Evolutionary conservation across 2,888 invertebrate genomes (phyloP).

Genomic region (Sarcophaga caerulescens): DNA sequence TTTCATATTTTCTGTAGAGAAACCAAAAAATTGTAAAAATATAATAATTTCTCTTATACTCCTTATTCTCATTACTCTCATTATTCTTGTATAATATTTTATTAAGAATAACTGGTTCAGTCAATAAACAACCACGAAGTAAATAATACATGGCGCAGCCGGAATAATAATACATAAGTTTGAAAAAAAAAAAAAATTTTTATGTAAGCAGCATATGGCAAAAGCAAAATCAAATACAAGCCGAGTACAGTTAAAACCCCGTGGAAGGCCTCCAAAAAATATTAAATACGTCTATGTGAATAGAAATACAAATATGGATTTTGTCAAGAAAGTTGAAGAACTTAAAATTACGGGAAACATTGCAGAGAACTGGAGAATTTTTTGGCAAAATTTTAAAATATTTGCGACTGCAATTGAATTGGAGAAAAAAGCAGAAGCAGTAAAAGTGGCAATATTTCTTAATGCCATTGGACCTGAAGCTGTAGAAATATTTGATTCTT

Average conservation of each 20-base stretch:
- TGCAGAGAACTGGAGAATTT: constrained; percentile 71
- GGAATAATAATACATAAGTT: no score
- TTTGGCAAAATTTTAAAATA: constrained; percentile 70
- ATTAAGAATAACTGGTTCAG: no score
- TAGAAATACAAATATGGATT: constrained; percentile 51
- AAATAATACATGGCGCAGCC: no score
- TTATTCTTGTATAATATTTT: no score
- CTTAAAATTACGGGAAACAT: constrained; percentile 66
- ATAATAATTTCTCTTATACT: no score
- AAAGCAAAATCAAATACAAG: constrained; percentile 14
- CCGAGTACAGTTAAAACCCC: constrained; percentile 34
- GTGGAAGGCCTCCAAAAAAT: constrained; percentile 56
- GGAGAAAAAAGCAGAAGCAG: no score
- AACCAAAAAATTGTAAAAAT: no score
- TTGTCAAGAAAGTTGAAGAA: constrained; percentile 57
- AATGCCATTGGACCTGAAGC: constrained; percentile 72
- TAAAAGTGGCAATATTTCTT: constrained; percentile 71
- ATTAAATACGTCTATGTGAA: constrained; percentile 27
- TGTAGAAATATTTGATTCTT: constrained; percentile 71
- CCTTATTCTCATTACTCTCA: no score
- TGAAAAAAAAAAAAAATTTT: no score
- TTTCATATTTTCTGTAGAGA: no score
- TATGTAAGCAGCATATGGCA: constrained; percentile 13
- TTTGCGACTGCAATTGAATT: no score
- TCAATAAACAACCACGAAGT: no score